Conservation (phyloP, 2,888 invertebrate genomes). For the Parnassius smintheus region DNA sequence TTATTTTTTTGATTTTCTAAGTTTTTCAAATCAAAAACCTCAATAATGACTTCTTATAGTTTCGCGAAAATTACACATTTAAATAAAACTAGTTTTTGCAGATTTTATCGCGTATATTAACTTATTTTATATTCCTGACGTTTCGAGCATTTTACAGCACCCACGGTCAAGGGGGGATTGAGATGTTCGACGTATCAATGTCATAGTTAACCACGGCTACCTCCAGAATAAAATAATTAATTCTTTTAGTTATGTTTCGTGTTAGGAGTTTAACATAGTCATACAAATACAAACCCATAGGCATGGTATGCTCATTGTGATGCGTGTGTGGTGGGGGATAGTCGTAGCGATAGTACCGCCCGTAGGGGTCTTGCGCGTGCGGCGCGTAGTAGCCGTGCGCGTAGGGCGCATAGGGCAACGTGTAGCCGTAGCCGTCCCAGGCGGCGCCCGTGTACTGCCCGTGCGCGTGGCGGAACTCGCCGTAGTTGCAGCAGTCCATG, state of each 20-base stretch:
- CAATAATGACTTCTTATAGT: no score
- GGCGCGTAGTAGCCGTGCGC: constrained; percentile 67
- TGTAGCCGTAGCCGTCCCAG: constrained; percentile 64
- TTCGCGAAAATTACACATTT: no score
- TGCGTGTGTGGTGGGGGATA: constrained; percentile 67
- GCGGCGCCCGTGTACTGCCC: constrained; percentile 52
- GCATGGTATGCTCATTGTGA: constrained; percentile 68
- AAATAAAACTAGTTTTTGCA: no score
- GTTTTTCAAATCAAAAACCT: neutral
- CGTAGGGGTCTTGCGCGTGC: constrained; percentile 66
- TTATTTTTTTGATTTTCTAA: neutral
- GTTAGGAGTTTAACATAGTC: neutral
- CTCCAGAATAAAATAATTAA: neutral
- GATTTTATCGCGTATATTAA: no score
- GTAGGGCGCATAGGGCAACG: constrained; percentile 48
- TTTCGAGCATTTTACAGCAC: no score
- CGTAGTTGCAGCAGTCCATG: constrained; percentile 80
- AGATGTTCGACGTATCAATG: no score
- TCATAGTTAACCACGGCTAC: no score
- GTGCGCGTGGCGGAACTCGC: constrained; percentile 68
- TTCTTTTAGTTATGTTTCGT: neutral
- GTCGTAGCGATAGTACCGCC: constrained; percentile 73
- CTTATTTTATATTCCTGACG: no score
- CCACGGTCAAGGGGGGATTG: no score
- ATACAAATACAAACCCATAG: constrained; percentile 61